phyloP scores from a whole-genome alignment of 2,888 invertebrate genomes.

The Pelosia muscerda region DNA sequence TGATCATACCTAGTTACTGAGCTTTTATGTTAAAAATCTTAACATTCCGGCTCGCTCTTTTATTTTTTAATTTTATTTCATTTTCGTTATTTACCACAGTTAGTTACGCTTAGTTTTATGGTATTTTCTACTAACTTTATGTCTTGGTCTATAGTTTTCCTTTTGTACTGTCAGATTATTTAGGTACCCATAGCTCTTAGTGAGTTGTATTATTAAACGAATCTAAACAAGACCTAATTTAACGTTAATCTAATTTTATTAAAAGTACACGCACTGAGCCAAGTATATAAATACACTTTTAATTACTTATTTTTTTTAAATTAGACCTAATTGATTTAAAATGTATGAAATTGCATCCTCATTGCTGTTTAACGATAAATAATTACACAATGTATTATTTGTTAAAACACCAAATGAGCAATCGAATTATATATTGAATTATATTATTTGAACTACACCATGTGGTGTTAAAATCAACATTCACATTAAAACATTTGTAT shows the following conservation, averaged over 20 bases:
- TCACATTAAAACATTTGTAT: not conserved
- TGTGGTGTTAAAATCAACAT: not conserved
- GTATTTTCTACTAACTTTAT: not conserved
- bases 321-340: not conserved
- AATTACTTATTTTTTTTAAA: too few relatives aligned
- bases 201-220: not conserved
- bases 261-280: too few relatives aligned
- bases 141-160: not conserved
- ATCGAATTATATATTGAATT: not conserved
- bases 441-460: not conserved
- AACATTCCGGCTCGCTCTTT: not conserved
- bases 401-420: not conserved
- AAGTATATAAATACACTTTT: too few relatives aligned
- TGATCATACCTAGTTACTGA: not conserved
- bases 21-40: not conserved
- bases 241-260: too few relatives aligned
- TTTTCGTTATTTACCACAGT: not conserved
- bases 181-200: too few relatives aligned
- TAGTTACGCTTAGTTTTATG: not conserved
- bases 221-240: not conserved
- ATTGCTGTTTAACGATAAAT: not conserved
- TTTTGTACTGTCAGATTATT: not conserved
- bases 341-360: not conserved
- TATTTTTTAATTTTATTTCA: not conserved
- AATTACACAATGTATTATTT: not conserved